Evolutionary conservation across 2,113 vertebrate species (phyloP).

Genomic region (Pao palembangensis): DNA sequence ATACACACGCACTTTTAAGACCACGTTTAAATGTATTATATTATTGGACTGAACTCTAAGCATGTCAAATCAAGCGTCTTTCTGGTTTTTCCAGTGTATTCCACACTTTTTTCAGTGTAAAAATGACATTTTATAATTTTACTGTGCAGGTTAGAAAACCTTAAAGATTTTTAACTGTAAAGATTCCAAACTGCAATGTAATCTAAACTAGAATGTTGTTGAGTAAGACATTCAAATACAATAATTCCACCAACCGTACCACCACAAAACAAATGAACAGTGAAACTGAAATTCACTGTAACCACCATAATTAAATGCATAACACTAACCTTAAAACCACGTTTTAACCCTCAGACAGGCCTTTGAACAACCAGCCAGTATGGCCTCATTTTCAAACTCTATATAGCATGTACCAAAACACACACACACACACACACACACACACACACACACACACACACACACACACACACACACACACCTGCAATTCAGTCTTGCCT

Average conservation of each 20-base stretch:
- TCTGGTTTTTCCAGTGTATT: slow-evolving; percentile 9
- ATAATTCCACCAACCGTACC: slow-evolving; percentile 1
- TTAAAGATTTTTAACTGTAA: slow-evolving; percentile 34
- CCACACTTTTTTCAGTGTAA: background rate
- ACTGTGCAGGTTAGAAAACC: slow-evolving; percentile 33
- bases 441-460: too few species aligned
- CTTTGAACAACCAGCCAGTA: too few species aligned
- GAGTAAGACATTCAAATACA: slow-evolving; percentile 29
- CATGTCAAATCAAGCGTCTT: slow-evolving; percentile 16
- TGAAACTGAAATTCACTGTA: slow-evolving; percentile 16
- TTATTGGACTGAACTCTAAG: slow-evolving; percentile 24
- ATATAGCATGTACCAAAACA: too few species aligned
- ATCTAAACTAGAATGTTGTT: slow-evolving; percentile 39
- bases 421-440: too few species aligned
- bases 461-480: too few species aligned
- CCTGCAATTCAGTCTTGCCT: too few species aligned
- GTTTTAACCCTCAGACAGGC: too few species aligned
- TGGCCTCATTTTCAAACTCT: too few species aligned
- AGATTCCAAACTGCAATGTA: slow-evolving; percentile 33
- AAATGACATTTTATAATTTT: slow-evolving; percentile 33
- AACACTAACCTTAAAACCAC: too few species aligned
- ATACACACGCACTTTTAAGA: slow-evolving; percentile 16
- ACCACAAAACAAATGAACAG: background rate
- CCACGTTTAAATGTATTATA: slow-evolving; percentile 9
- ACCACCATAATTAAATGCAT: too few species aligned